phyloP scores from a whole-genome alignment of 2,888 invertebrate species.

The Orthosia gothica region DNA sequence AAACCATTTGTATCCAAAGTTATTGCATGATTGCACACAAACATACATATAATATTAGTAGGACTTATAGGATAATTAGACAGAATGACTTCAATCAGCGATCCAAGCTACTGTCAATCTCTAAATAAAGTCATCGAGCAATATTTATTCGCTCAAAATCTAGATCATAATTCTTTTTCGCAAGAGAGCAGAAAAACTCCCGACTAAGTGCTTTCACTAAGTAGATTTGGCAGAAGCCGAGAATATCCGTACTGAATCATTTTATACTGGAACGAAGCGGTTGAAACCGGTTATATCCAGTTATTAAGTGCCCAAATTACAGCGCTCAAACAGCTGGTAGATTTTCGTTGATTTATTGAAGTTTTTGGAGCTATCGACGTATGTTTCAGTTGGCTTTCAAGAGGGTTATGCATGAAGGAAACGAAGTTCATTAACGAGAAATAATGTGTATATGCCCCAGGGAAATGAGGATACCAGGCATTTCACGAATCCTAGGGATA shows the following conservation, averaged over 20 bases:
- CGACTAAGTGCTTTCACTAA: conserved; percentile 77
- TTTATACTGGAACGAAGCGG: conserved; percentile 60
- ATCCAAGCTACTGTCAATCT: background rate
- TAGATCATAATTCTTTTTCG: conserved; percentile 30
- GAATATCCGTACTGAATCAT: conserved; percentile 70
- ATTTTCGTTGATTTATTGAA: conserved; percentile 49
- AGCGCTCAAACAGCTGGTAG: conserved; percentile 53
- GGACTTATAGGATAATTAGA: no score
- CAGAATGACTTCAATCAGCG: no score
- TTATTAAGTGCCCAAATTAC: conserved; percentile 73
- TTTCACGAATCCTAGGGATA: no score
- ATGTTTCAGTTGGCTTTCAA: conserved; percentile 17
- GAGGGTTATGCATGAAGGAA: background rate
- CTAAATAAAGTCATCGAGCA: conserved; percentile 1
- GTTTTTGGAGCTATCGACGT: conserved; percentile 9
- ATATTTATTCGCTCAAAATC: conserved; percentile 10
- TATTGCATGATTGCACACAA: no score
- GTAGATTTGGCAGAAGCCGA: conserved; percentile 79
- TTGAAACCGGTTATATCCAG: conserved; percentile 66
- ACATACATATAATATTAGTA: no score
- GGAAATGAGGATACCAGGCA: no score
- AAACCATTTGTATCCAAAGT: no score
- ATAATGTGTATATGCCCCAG: background rate
- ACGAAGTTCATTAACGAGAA: background rate
- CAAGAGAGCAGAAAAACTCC: conserved; percentile 57